Percentiles rank a stretch among this genome's conserved stretches.
Conservation (phyloP, 2,797 vertebrate genomes). For the Knipowitschia caucasica region DNA sequence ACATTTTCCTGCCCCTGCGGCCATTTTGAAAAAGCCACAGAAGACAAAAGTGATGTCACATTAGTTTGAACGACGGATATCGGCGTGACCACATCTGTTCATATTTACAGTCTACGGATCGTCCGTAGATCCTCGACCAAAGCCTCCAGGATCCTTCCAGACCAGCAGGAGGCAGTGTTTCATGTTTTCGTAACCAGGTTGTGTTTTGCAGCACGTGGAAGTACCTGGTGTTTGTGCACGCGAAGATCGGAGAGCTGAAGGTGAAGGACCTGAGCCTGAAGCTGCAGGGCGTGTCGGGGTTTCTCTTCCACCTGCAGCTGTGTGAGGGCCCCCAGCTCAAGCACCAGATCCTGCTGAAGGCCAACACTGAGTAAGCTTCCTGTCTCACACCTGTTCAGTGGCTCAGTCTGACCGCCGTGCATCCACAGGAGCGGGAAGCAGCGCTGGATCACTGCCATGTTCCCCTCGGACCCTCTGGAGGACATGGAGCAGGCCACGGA, state of each 20-base stretch:
- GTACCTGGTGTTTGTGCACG: conserved; percentile 87
- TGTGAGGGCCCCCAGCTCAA: conserved; percentile 82
- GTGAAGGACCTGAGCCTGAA: conserved; percentile 89
- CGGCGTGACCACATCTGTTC: too few species aligned
- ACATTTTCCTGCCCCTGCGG: too few species aligned
- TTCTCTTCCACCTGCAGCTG: conserved; percentile 88
- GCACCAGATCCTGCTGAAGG: conserved; percentile 88
- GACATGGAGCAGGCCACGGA: conserved; percentile 79
- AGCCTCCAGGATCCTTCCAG: too few species aligned
- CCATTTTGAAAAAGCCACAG: too few species aligned
- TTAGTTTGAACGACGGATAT: too few species aligned
- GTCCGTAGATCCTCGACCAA: too few species aligned
- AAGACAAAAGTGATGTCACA: too few species aligned
- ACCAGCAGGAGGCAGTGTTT: too few species aligned
- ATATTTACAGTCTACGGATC: too few species aligned
- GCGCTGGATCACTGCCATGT: conserved; percentile 90
- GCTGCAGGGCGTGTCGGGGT: conserved; percentile 85
- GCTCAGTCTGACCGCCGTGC: conserved; percentile 11
- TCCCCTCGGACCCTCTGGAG: conserved; percentile 75
- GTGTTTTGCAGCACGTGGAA: conserved; percentile 77
- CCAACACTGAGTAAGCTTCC: conserved; percentile 81
- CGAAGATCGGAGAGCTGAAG: conserved; percentile 84
- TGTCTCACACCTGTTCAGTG: not conserved
- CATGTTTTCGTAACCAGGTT: not conserved
- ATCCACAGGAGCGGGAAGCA: conserved; percentile 84